Evolutionary conservation across 30 jellyfish, hydroid and myxozoan species (phyloP), one percentile per base, ranked within the genome.

Genomic region (Hydractinia echinata): DNA sequence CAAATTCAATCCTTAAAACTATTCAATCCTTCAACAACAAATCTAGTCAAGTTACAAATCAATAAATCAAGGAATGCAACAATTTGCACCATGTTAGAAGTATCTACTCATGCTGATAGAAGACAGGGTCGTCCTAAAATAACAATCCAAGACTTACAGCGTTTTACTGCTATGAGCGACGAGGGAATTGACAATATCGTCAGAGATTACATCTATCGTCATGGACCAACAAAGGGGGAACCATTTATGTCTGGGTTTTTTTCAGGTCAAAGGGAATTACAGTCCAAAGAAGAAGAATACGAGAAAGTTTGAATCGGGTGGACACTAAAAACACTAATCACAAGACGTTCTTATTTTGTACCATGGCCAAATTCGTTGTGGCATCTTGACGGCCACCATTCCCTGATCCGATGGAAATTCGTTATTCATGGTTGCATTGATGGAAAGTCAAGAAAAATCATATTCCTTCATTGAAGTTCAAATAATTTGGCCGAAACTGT

Each of bases 321-420:
- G 44, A 30, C 44, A 1, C 44, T 30, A 30, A 30, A n/a, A 30
- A 30, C 44, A 30, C 44, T 30, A 30, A 30, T 30, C 44, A 2
- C 44, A 1, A 30, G n/a, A n/a, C n/a, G n/a, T n/a, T 30, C 44
- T 30, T 30, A 30, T 30, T 30, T 30, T 30, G 44, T 2, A 30
- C 44, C 44, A 30, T 30, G 1, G 44, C 2, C 44, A 30, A 30
- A 30, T 30, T 30, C 44, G 44, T 30, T 2, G 44, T 82, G 89
- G 90, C 90, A 71, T 53, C 62, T 72, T 8, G 89, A 82, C 67
- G 88, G 82, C 30, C 90, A 82, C 52, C 88, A 82, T 54, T 82
- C 87, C 67, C 50, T 82, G 15, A 68, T 81, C 14, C 4, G 76
- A 66, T 81, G 86, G 90, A 53, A 51, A 1, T 8, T 82, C 39